phyloP scores from a whole-genome alignment of 2,113 vertebrate species.

The Rhynchomys soricoides region DNA sequence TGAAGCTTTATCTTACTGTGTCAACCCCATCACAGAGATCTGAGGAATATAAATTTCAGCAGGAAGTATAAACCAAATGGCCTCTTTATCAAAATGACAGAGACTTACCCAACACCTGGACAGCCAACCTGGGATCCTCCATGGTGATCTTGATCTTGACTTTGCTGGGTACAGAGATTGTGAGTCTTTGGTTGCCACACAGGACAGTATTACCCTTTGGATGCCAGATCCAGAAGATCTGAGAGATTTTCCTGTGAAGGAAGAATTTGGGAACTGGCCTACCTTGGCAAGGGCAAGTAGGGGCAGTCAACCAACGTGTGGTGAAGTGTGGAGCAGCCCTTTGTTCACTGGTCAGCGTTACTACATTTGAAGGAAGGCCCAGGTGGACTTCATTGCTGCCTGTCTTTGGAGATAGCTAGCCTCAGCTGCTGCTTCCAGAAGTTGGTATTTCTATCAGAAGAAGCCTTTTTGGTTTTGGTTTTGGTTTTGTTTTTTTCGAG shows the following conservation, averaged over 20 bases:
- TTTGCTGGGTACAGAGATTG: background rate
- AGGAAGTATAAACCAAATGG: background rate
- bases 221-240: background rate
- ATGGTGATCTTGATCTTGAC: background rate
- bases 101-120: background rate
- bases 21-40: background rate
- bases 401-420: background rate
- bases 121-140: background rate
- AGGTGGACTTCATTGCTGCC: background rate
- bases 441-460: background rate
- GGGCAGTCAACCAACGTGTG: background rate
- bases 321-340: background rate
- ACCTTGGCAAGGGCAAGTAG: background rate
- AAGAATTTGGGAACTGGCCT: background rate
- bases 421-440: background rate
- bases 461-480: no score
- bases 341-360: background rate
- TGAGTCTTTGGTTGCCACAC: background rate
- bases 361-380: background rate
- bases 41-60: background rate
- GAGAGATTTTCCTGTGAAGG: background rate
- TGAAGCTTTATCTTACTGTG: background rate
- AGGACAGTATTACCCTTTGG: background rate
- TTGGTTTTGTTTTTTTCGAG: no score
- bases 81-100: background rate